Evolutionary conservation across 1,140 invertebrate genomes (phyloP).

Genomic region (Plodia interpunctella): DNA sequence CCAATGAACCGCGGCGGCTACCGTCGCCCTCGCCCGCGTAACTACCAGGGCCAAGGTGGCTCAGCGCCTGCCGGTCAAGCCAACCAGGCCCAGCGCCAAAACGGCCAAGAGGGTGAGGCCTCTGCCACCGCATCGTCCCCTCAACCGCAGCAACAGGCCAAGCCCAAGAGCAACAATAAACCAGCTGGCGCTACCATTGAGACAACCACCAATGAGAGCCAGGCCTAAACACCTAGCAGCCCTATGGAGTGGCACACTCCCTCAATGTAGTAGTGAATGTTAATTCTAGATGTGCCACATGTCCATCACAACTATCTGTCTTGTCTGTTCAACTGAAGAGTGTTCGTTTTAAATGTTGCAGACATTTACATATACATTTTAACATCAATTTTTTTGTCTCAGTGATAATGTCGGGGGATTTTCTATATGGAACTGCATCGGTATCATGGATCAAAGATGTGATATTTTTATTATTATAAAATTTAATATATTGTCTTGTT

Average conservation of each 20-base stretch:
- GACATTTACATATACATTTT: constrained; percentile 22
- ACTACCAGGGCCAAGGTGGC: constrained; percentile 35
- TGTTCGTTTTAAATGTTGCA: constrained; percentile 41
- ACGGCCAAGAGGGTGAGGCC: constrained; percentile 40
- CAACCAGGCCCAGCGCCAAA: constrained; percentile 29
- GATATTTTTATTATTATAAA: constrained; percentile 65
- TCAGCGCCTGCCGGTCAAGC: constrained; percentile 17
- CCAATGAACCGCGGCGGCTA: constrained; percentile 61
- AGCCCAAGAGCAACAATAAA: constrained; percentile 45
- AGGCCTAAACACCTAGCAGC: constrained; percentile 52
- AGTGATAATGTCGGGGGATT: constrained; percentile 31
- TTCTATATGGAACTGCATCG: constrained; percentile 55
- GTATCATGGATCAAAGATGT: constrained; percentile 67
- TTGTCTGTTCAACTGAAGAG: constrained; percentile 46
- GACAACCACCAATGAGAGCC: constrained; percentile 71
- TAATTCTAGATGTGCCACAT: constrained; percentile 50
- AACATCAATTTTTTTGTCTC: constrained; percentile 26
- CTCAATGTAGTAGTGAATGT: constrained; percentile 51
- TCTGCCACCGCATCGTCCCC: constrained; percentile 38
- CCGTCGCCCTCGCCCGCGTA: constrained; percentile 55
- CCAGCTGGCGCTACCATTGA: constrained; percentile 55
- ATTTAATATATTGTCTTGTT: constrained; percentile 49
- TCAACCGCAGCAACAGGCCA: constrained; percentile 39
- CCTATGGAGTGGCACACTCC: constrained; percentile 40
- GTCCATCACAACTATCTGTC: constrained; percentile 34